These are phyloP conservation scores for Strix aluco DNA, from an alignment of 2,113 vertebrate genomes.

Conservation along the genomic window DNA sequence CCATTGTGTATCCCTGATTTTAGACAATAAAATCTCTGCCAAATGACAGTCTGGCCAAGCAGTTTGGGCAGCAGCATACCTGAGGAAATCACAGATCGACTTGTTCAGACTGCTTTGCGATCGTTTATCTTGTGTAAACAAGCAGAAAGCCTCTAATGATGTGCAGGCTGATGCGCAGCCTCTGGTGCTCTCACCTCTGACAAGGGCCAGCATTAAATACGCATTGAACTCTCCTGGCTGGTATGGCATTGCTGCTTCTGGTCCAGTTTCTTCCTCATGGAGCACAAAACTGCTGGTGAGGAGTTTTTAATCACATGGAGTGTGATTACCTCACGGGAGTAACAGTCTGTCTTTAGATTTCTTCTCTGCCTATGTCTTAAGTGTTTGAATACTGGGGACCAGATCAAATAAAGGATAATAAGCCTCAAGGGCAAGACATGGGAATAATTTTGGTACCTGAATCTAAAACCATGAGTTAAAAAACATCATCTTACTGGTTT, in stretches of 20 bases:
- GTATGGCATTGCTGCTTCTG: not conserved
- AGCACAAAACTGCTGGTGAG: not conserved
- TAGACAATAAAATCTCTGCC: conserved; percentile 14
- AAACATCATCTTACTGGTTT: not conserved
- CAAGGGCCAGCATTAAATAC: not conserved
- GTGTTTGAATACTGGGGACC: not conserved
- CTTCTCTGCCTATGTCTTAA: not conserved
- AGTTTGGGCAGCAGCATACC: conserved; percentile 7
- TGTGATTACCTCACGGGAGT: not conserved
- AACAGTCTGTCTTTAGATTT: not conserved
- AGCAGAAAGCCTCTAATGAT: conserved; percentile 13
- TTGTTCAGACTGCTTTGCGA: not conserved
- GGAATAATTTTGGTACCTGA: not conserved
- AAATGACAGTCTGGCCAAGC: conserved; percentile 20
- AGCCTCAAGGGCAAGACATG: not conserved
- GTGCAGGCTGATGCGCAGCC: not conserved
- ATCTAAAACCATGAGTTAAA: not conserved
- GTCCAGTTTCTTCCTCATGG: not conserved
- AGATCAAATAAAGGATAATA: not conserved
- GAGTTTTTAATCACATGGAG: not conserved
- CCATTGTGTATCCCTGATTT: not conserved
- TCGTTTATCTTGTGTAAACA: conserved; percentile 33
- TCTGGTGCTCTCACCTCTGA: conserved; percentile 17
- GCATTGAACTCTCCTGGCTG: not conserved
- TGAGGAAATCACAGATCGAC: not conserved